Evolutionary conservation across 2,113 vertebrate species (phyloP), one percentile per base, ranked within the genome.

Genomic region (Motacilla alba): DNA sequence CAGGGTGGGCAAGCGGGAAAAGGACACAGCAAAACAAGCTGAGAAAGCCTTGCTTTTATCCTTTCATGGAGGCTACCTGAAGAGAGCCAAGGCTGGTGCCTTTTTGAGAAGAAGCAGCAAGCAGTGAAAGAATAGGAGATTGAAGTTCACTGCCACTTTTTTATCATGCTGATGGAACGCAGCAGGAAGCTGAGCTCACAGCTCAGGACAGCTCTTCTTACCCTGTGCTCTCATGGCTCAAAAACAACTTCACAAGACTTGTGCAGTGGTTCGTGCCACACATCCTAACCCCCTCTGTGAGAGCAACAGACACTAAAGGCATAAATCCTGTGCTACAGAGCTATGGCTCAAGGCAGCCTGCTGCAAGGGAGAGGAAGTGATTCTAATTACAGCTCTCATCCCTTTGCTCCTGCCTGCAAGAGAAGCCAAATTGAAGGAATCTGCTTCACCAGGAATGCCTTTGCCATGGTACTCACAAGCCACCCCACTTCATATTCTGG

Each of bases 141-240:
- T 6, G 46, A 77, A 70, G 37, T n/a, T n/a, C 52, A 28, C 16
- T 53, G 60, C 21, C 53, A 46, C 31, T 41, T 69, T 35, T 60
- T 58, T 33, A 20, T 12, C 37, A 70, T 3, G 4, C 22, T 58
- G 39, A 75, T 19, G 10, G 50, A 77, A 55, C 0, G 0, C 58
- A 85, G 52, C 35, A 62, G 53, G 59, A 59, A 17, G 23, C 27
- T 74, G 50, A 8, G 56, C 41, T 78, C 0, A 0, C 30, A 82
- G 24, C 44, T 69, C 59, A 52, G 49, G 74, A 74, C 37, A 81
- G 26, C 12, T 89, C 41, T 73, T 87, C 77, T 41, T 37, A 59
- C 35, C 50, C 43, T 60, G 20, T 27, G 69, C 15, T 81, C 69
- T 82, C 47, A 30, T 1, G 43, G 46, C 46, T 81, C 13, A 3